Conservation (phyloP, 2,113 vertebrate genomes). For the Mastomys natalensis region DNA sequence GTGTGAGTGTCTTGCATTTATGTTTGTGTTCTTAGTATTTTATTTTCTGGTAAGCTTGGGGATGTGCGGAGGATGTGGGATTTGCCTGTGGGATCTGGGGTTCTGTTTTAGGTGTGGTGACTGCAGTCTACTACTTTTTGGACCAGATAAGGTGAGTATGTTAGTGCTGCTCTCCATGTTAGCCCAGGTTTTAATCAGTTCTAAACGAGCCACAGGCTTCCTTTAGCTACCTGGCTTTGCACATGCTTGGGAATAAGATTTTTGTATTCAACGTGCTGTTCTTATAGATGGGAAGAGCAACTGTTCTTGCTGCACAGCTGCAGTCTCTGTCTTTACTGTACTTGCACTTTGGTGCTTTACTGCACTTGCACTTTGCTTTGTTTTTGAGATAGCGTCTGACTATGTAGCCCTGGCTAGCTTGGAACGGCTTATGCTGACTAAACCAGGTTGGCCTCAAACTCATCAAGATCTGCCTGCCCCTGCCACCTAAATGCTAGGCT, state of each 20-base stretch:
- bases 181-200: slow-evolving; percentile 5
- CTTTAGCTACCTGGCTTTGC: not conserved
- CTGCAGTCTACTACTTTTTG: not conserved
- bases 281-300: not conserved
- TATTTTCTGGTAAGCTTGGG: not conserved
- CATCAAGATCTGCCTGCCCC: not conserved
- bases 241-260: not conserved
- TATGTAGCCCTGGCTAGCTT: not conserved
- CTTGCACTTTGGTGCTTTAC: not conserved
- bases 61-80: not conserved
- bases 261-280: not conserved
- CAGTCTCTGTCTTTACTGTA: not conserved
- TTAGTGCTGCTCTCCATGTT: not conserved
- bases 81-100: not conserved
- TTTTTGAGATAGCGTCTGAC: not conserved
- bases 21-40: slow-evolving; percentile 35
- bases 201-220: not conserved
- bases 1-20: slow-evolving; percentile 88
- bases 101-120: not conserved
- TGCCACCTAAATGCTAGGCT: not conserved
- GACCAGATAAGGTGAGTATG: not conserved
- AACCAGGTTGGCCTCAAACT: not conserved
- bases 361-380: not conserved
- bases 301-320: not conserved
- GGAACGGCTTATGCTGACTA: not conserved